Conservation (phyloP, 2,888 invertebrate species). For the Cybosia mesomella region DNA sequence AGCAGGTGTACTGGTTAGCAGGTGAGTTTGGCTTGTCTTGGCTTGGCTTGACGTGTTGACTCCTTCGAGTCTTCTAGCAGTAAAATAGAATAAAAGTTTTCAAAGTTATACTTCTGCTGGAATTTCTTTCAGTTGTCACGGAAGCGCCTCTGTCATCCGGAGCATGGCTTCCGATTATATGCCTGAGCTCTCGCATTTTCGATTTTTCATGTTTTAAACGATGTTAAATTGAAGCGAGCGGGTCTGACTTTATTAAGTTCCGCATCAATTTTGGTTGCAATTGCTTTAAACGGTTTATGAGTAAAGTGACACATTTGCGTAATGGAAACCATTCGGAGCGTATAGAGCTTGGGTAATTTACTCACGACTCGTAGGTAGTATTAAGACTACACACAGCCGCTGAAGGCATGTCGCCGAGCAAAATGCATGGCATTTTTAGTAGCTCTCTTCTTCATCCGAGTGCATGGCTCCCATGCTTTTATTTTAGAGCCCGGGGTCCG, state of each 20-base stretch:
- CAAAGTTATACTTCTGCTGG: constrained; percentile 21
- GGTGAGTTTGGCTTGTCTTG: no score
- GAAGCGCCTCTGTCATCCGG: constrained; percentile 35
- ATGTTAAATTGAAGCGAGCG: constrained; percentile 32
- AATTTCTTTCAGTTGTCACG: background rate
- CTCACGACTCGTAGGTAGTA: background rate
- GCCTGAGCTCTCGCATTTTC: constrained; percentile 40
- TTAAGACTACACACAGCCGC: background rate
- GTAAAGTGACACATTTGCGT: background rate
- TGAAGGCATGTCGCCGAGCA: background rate
- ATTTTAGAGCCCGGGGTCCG: no score
- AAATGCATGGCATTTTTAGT: no score
- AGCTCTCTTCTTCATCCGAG: no score
- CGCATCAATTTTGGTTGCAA: background rate
- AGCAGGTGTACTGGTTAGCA: no score
- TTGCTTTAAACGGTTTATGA: background rate
- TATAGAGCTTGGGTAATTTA: background rate
- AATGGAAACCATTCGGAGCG: background rate
- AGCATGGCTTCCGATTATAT: constrained; percentile 44
- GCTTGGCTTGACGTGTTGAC: no score
- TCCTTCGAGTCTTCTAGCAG: no score
- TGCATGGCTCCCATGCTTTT: no score
- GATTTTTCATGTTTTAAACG: constrained; percentile 48
- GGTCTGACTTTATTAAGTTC: background rate
- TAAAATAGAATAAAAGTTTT: background rate